Evolutionary conservation across 2,888 invertebrate species (phyloP).

Genomic region (Lampropteryx suffumata): DNA sequence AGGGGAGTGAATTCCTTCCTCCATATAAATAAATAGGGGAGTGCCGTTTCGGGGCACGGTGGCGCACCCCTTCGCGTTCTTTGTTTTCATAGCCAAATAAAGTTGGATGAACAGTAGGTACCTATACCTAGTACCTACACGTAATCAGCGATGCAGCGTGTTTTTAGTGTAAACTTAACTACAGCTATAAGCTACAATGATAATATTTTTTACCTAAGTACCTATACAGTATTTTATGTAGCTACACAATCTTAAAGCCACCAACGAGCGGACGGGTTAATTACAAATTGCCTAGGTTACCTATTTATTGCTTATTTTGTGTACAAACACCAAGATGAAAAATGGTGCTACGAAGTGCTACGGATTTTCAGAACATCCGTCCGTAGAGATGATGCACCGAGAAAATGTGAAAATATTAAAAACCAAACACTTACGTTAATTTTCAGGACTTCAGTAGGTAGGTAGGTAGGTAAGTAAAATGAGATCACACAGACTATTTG

Average conservation of each 20-base stretch:
- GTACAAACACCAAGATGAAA: slow-evolving; percentile 4
- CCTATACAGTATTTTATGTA: no score
- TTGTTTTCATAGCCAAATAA: slow-evolving; percentile 42
- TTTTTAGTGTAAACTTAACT: no score
- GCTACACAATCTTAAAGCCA: no score
- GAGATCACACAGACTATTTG: slow-evolving; percentile 54
- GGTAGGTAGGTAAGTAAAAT: slow-evolving; percentile 38
- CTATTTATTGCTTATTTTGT: background rate
- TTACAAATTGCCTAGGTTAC: no score
- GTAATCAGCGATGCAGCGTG: no score
- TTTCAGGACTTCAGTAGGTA: slow-evolving; percentile 47
- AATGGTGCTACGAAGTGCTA: slow-evolving; percentile 15
- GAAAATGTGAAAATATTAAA: slow-evolving; percentile 2
- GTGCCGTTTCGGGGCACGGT: slow-evolving; percentile 33
- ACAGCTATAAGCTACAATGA: no score
- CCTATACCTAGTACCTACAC: no score
- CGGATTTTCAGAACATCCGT: slow-evolving; percentile 5
- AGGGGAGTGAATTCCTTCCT: slow-evolving; percentile 35
- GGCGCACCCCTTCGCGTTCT: slow-evolving; percentile 31
- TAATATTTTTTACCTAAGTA: no score
- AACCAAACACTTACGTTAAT: slow-evolving; percentile 54
- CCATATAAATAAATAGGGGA: slow-evolving; percentile 37
- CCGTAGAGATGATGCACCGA: background rate
- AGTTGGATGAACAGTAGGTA: slow-evolving; percentile 17
- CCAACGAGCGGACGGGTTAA: no score